Evolutionary conservation across 2,888 invertebrate genomes (phyloP).

Genomic region (Chironomus riparius): DNA sequence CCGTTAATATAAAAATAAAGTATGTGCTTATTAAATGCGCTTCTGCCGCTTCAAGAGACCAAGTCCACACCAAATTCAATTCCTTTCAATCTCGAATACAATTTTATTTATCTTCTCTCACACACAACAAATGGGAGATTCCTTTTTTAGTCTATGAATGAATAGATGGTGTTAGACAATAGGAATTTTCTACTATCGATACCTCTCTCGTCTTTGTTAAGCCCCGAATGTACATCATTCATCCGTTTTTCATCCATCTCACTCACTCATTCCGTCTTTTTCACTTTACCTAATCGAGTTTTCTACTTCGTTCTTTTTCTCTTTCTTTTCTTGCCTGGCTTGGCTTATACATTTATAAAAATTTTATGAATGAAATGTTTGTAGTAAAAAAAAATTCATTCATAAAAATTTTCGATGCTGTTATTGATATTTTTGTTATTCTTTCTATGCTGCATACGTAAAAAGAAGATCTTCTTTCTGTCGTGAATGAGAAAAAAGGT

Average conservation of each 20-base stretch:
- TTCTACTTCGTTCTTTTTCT: not conserved
- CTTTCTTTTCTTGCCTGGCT: no score
- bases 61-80: no score
- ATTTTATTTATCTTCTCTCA: not conserved
- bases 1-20: no score
- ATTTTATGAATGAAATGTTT: constrained; percentile 24
- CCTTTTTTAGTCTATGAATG: not conserved
- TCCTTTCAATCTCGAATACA: not conserved
- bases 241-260: not conserved
- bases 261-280: not conserved
- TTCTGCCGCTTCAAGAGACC: no score
- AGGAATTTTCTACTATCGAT: constrained; percentile 25
- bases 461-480: not conserved
- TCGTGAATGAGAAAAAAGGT: constrained; percentile 24
- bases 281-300: constrained; percentile 7
- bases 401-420: constrained; percentile 22
- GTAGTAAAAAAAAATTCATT: constrained; percentile 26
- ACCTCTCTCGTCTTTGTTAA: not conserved
- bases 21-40: no score
- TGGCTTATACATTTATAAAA: no score
- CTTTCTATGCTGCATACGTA: not conserved
- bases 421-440: constrained; percentile 19
- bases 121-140: not conserved
- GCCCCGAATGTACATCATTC: not conserved
- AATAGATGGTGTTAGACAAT: constrained; percentile 6